phyloP scores from a whole-genome alignment of 1,140 invertebrate species.

The Hyposmocoma kahamanoa region DNA sequence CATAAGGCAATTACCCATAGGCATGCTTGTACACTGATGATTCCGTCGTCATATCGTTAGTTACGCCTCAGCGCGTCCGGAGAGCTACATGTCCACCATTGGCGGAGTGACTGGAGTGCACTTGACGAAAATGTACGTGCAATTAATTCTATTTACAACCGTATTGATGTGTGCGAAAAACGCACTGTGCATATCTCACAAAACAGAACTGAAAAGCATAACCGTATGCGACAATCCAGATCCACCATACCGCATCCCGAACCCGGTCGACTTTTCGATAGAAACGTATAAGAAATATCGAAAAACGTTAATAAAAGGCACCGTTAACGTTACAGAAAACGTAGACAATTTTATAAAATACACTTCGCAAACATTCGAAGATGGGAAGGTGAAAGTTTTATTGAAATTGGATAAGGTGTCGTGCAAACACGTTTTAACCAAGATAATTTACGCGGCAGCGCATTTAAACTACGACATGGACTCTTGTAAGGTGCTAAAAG shows the following conservation, averaged over 20 bases:
- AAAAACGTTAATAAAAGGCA: background rate
- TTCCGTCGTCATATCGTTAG: too few species aligned
- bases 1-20: too few species aligned
- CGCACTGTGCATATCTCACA: too few species aligned
- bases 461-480: background rate
- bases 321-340: background rate
- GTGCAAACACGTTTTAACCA: background rate
- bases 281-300: background rate
- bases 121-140: too few species aligned
- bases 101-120: too few species aligned
- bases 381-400: background rate
- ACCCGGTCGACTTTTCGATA: background rate
- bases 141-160: too few species aligned
- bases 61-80: too few species aligned
- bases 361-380: background rate
- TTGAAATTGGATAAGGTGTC: background rate
- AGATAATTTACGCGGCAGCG: background rate
- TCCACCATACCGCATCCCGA: background rate
- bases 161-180: too few species aligned
- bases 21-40: too few species aligned
- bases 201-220: background rate
- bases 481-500: background rate
- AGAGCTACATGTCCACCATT: too few species aligned
- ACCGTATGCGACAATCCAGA: background rate
- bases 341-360: background rate